These are phyloP conservation scores for Trichonephila clavipes DNA, from an alignment of 1,140 invertebrate genomes.

Conservation along the genomic window DNA sequence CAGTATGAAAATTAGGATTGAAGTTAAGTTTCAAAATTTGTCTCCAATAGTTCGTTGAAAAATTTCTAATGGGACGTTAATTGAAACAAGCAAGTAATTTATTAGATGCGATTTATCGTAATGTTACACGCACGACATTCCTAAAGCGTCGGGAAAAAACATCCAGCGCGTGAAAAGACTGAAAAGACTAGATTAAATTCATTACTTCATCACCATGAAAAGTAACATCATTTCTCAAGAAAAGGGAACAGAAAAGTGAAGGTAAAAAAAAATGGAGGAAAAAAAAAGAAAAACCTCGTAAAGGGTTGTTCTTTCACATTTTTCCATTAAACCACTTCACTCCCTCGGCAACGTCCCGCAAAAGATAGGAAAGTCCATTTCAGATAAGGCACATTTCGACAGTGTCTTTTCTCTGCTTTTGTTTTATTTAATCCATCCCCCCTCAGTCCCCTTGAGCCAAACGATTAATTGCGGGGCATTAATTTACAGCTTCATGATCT, in stretches of 20 bases:
- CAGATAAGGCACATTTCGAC: conserved; percentile 61
- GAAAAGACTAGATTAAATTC: not conserved
- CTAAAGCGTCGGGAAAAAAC: not conserved
- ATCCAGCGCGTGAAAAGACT: not conserved
- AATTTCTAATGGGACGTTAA: no score
- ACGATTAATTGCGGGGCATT: conserved; percentile 62
- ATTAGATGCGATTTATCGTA: not conserved
- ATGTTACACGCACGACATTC: not conserved
- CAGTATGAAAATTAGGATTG: no score
- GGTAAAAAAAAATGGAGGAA: no score
- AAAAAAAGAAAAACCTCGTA: not conserved
- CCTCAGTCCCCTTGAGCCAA: not conserved
- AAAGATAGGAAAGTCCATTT: conserved; percentile 41
- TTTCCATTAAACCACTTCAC: conserved; percentile 9
- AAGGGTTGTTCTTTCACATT: conserved; percentile 26
- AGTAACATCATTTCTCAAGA: not conserved
- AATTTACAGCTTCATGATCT: conserved; percentile 61
- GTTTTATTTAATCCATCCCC: not conserved
- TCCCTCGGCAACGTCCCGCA: not conserved
- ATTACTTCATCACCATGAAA: not conserved
- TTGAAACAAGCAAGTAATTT: not conserved
- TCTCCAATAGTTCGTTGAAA: no score
- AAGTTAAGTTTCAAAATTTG: no score
- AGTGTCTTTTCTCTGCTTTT: conserved; percentile 5
- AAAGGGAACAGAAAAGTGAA: not conserved